Conservation (phyloP, 2,888 invertebrate species). For the Chrysolina haemoptera region DNA sequence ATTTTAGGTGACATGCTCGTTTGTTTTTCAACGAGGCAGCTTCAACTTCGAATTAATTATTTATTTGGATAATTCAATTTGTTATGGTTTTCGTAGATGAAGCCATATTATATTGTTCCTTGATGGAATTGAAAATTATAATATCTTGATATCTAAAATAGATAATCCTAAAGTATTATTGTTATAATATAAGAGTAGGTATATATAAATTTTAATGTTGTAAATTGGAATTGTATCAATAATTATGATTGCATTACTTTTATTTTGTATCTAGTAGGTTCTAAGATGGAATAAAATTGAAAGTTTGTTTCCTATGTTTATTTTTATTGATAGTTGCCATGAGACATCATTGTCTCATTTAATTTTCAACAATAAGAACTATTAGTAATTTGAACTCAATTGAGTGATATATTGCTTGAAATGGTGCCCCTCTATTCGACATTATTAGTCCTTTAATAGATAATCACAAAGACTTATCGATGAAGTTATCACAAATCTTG, state of each 20-base stretch:
- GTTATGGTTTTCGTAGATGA: not conserved
- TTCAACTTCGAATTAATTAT: not conserved
- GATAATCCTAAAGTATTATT: conserved; percentile 5
- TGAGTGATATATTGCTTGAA: too few relatives aligned
- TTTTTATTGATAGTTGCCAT: too few relatives aligned
- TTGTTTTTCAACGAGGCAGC: not conserved
- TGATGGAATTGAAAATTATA: not conserved
- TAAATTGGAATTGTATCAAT: not conserved
- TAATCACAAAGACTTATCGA: too few relatives aligned
- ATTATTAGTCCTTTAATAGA: too few relatives aligned
- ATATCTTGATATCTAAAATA: not conserved
- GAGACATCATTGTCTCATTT: too few relatives aligned
- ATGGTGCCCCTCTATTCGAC: too few relatives aligned
- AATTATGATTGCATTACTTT: not conserved
- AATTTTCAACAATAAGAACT: too few relatives aligned
- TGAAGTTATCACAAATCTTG: too few relatives aligned
- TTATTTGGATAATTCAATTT: not conserved
- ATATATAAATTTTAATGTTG: conserved; percentile 9
- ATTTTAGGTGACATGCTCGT: not conserved
- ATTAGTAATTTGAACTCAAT: too few relatives aligned
- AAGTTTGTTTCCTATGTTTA: not conserved
- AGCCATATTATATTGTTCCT: not conserved
- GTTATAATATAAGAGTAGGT: conserved; percentile 3
- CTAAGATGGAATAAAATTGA: conserved; percentile 1
- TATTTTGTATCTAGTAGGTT: conserved; percentile 5